These are phyloP conservation scores for Propithecus coquereli DNA, from an alignment of 2,113 vertebrate genomes.

Conservation along the genomic window DNA sequence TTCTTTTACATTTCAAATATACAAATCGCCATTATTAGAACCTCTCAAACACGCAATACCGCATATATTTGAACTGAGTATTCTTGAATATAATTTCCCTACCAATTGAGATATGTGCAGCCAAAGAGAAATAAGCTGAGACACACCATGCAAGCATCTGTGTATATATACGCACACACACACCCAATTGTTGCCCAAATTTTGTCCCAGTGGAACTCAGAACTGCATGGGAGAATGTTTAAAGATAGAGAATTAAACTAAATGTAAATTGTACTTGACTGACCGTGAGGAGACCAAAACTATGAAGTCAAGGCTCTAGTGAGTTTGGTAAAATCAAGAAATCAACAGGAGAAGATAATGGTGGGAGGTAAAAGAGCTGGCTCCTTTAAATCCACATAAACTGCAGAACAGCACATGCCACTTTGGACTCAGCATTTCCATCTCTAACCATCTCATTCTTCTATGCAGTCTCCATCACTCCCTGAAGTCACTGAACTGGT, in stretches of 20 bases:
- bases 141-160: neutral
- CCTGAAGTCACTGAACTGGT: neutral
- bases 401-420: neutral
- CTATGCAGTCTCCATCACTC: neutral
- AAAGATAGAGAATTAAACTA: neutral
- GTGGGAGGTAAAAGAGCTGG: neutral
- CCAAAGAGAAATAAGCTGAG: neutral
- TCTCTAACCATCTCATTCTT: neutral
- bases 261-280: neutral
- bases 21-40: neutral
- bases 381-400: neutral
- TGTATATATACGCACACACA: neutral
- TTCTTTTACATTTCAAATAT: constrained; percentile 14
- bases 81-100: constrained; percentile 27
- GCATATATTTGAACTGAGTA: constrained; percentile 3
- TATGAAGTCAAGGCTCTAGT: neutral
- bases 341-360: neutral
- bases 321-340: neutral
- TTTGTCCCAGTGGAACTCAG: neutral
- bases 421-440: neutral
- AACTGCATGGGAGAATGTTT: neutral
- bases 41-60: neutral
- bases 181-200: neutral
- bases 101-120: neutral
- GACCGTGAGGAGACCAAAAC: constrained; percentile 14